phyloP scores from a whole-genome alignment of 2,113 vertebrate genomes.

The Microcebus murinus region DNA sequence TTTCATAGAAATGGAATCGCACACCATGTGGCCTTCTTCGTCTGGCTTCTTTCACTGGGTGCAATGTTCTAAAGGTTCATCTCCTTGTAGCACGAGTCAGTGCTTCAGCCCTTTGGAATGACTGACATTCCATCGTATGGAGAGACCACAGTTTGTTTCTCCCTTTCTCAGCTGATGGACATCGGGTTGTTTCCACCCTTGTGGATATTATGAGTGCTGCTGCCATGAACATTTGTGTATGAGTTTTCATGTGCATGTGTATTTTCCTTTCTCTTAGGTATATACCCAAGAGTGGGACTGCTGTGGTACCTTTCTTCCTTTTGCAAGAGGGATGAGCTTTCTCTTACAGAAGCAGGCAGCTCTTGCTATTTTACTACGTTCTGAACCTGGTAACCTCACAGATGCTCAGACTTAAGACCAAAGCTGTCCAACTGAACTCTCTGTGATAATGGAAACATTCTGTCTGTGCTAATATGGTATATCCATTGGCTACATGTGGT shows the following conservation, averaged over 20 bases:
- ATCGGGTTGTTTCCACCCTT: background rate
- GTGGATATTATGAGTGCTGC: background rate
- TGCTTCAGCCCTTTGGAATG: background rate
- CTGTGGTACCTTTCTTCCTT: background rate
- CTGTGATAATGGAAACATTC: background rate
- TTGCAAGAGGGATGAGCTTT: background rate
- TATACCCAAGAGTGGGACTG: background rate
- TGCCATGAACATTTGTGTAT: background rate
- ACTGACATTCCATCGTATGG: background rate
- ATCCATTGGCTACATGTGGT: background rate
- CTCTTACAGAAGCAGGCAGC: background rate
- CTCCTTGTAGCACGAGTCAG: background rate
- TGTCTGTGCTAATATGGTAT: background rate
- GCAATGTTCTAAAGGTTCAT: background rate
- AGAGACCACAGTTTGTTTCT: background rate
- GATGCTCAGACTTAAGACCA: background rate
- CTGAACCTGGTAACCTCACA: background rate
- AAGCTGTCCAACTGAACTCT: background rate
- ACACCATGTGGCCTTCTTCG: background rate
- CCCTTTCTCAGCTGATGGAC: fast-evolving
- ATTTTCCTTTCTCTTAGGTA: background rate
- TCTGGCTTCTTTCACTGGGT: too few species aligned
- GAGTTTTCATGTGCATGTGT: background rate
- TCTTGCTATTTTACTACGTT: background rate
- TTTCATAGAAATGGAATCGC: background rate